Evolutionary conservation across 2,888 invertebrate genomes (phyloP).

Genomic region (Ochropacha duplaris): DNA sequence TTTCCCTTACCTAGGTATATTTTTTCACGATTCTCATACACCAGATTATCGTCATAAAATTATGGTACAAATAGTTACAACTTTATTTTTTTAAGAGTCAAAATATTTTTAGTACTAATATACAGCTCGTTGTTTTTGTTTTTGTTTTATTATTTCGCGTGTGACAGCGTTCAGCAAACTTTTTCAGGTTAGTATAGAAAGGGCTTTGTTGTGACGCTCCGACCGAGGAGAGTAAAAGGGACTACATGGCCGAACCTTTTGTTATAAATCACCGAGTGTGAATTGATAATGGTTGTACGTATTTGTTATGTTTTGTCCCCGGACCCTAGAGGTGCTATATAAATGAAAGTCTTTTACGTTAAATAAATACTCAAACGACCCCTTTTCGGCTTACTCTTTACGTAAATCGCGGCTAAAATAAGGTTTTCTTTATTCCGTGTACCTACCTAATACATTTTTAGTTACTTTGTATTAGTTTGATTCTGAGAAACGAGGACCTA

Average conservation of each 20-base stretch:
- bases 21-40: no score
- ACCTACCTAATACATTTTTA: not conserved
- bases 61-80: no score
- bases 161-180: conserved; percentile 36
- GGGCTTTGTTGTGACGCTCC: conserved; percentile 53
- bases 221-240: conserved; percentile 52
- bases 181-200: conserved; percentile 50
- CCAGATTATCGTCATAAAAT: no score
- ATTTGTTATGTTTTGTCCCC: conserved; percentile 51
- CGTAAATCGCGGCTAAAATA: not conserved
- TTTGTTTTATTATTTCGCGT: conserved; percentile 26
- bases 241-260: conserved; percentile 62
- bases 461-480: not conserved
- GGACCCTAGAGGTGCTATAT: conserved; percentile 19
- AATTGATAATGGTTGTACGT: conserved; percentile 69
- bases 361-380: conserved; percentile 1
- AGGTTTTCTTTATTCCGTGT: not conserved
- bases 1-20: no score
- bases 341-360: conserved; percentile 11
- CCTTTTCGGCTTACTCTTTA: conserved; percentile 2
- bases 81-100: no score
- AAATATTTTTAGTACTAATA: no score
- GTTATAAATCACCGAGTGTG: conserved; percentile 67
- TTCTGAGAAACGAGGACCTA: no score
- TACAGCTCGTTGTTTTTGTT: conserved; percentile 4